Conservation (phyloP, 2,888 invertebrate species). For the Subacronicta megacephala region DNA sequence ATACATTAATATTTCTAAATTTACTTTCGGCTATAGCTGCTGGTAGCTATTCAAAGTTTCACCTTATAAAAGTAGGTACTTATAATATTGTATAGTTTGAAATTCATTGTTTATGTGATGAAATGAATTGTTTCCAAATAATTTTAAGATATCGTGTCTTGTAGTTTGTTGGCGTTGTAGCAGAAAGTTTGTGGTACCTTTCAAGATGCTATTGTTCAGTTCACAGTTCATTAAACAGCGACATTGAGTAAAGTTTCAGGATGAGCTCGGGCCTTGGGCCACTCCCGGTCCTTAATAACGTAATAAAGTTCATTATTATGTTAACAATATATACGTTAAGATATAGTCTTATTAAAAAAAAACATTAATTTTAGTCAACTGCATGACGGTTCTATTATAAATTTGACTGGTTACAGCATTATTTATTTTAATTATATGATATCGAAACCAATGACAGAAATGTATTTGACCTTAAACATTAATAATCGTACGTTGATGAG, state of each 20-base stretch:
- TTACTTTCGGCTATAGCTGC: constrained; percentile 18
- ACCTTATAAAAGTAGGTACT: too few relatives aligned
- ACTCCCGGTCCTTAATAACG: constrained; percentile 67
- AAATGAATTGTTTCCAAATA: too few relatives aligned
- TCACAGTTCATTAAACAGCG: constrained; percentile 85
- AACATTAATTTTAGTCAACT: constrained; percentile 27
- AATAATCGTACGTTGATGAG: not conserved
- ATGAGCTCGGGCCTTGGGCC: constrained; percentile 69
- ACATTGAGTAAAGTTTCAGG: constrained; percentile 76
- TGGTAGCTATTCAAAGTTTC: too few relatives aligned
- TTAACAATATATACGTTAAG: constrained; percentile 13
- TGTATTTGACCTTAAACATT: not conserved
- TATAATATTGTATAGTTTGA: too few relatives aligned
- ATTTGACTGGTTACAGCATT: not conserved
- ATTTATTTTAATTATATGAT: not conserved
- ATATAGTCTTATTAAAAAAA: constrained; percentile 9
- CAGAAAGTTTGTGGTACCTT: constrained; percentile 63
- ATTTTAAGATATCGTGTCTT: constrained; percentile 4
- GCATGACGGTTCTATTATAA: not conserved
- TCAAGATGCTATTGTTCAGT: constrained; percentile 77
- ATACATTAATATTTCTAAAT: constrained; percentile 39
- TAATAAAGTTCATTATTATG: too few relatives aligned
- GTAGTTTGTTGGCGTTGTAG: constrained; percentile 46
- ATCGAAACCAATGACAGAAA: not conserved
- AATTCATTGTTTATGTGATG: too few relatives aligned